Evolutionary conservation across 2,888 invertebrate genomes (phyloP).

Genomic region (Pollenia angustigena): DNA sequence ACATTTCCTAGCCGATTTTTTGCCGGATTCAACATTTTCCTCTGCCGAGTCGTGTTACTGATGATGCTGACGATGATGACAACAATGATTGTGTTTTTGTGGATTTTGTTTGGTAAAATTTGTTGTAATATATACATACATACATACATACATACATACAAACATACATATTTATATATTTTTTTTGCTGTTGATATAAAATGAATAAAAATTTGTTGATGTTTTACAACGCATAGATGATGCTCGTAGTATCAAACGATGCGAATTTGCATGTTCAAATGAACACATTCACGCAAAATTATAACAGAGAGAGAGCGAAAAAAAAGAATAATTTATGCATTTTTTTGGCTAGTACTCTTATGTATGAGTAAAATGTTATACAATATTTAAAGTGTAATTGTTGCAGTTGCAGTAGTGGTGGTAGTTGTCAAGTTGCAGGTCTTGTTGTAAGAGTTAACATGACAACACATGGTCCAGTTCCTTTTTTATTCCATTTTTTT

Average conservation of each 20-base stretch:
- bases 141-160: background rate
- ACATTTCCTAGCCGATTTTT: constrained; percentile 69
- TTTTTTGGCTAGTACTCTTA: constrained; percentile 5
- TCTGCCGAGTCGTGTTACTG: constrained; percentile 42
- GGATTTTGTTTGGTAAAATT: constrained; percentile 38
- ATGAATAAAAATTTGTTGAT: constrained; percentile 50
- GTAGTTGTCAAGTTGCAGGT: constrained; percentile 24
- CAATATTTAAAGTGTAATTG: constrained; percentile 29
- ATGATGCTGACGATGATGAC: constrained; percentile 8
- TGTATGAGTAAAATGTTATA: constrained; percentile 34
- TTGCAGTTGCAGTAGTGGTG: background rate
- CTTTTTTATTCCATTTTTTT: background rate
- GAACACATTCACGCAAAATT: constrained; percentile 31
- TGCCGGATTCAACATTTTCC: constrained; percentile 61
- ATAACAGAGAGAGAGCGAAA: background rate
- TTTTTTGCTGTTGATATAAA: constrained; percentile 7
- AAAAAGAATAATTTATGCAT: constrained; percentile 4
- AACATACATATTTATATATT: background rate
- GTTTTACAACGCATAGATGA: constrained; percentile 43
- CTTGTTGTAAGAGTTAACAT: constrained; percentile 47
- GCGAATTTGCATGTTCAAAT: constrained; percentile 29
- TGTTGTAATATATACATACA: constrained; percentile 17
- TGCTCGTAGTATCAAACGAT: background rate
- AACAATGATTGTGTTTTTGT: constrained; percentile 45
- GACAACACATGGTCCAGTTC: constrained; percentile 54